phyloP scores from a whole-genome alignment of 1,140 invertebrate species.

The Drosophila ananassae region DNA sequence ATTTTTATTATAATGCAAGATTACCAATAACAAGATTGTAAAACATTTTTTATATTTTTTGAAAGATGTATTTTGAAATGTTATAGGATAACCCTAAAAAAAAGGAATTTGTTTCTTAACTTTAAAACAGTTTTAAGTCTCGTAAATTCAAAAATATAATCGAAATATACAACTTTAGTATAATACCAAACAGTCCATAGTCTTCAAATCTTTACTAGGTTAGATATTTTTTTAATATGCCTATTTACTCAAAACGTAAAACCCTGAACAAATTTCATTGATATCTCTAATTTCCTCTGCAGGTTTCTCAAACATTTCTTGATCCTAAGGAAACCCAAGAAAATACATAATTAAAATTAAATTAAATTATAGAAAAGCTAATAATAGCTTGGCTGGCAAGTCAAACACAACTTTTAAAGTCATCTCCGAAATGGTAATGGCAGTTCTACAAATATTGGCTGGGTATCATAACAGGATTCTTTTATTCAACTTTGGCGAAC shows the following conservation, averaged over 20 bases:
- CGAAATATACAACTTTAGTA: too few relatives aligned
- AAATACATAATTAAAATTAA: background rate
- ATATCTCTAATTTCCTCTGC: background rate
- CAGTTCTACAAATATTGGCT: constrained; percentile 24
- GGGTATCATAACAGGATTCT: constrained; percentile 47
- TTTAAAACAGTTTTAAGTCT: too few relatives aligned
- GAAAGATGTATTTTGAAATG: too few relatives aligned
- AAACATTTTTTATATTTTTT: background rate
- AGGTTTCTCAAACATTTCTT: background rate
- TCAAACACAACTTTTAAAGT: constrained; percentile 3
- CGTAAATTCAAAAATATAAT: too few relatives aligned
- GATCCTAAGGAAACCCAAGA: background rate
- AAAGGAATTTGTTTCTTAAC: too few relatives aligned
- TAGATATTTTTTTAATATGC: too few relatives aligned
- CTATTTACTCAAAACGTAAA: too few relatives aligned
- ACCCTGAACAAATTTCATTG: background rate
- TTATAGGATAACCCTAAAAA: too few relatives aligned
- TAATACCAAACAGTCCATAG: too few relatives aligned
- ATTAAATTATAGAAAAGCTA: background rate
- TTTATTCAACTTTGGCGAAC: constrained; percentile 42
- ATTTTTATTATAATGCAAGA: too few relatives aligned
- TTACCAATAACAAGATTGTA: too few relatives aligned
- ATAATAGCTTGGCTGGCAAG: background rate
- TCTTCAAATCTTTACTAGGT: too few relatives aligned
- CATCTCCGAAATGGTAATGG: background rate